Evolutionary conservation across 2,888 invertebrate species (phyloP), one percentile per base, ranked within the genome.

Genomic region (Athalia circularis): DNA sequence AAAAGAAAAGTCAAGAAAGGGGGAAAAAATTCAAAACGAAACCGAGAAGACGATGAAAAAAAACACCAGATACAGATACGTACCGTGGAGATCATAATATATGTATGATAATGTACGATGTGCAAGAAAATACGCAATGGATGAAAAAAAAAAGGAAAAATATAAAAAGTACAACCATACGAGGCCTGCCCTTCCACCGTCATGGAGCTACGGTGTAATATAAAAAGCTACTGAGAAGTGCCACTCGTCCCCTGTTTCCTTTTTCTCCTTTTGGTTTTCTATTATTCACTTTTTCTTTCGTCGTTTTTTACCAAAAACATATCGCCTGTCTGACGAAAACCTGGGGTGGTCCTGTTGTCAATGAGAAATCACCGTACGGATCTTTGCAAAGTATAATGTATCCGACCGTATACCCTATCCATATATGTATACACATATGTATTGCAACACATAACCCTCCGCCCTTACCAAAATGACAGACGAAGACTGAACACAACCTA

Each of bases 331-430:
- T 62, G 47, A 64, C 75, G 75, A 64, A 64, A 62, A 75, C 48
- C 9, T 62, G 11, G 29, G 62, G 62, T 11, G 15, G 62, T 62
- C 52, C 59, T 8, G 48, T 29, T 75, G 62, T 62, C 75, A 75
- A 64, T 75, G 75, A 75, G 75, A 75, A 75, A 75, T 75, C 75
- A 47, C 75, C 61, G 62, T 62, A 48, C 29, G 29, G 62, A 62
- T 75, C 75, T 64, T 75, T 75, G 75, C 62, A 61, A 62, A 75
- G 62, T 75, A 75, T 75, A 62, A 75, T 75, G 75, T 75, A 75
- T 75, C 75, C 64, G 15, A 43, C 45, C 61, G n/a, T 61, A 45
- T 6, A 9, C 68, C 52, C 54, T 48, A 50, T 29, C 29, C 29
- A 29, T 29, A 29, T 29, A 29, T 29, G 29, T 29, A 29, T 29